These are phyloP conservation scores for Matsumyia berberina DNA, from an alignment of 2,888 invertebrate genomes.

Conservation along the genomic window DNA sequence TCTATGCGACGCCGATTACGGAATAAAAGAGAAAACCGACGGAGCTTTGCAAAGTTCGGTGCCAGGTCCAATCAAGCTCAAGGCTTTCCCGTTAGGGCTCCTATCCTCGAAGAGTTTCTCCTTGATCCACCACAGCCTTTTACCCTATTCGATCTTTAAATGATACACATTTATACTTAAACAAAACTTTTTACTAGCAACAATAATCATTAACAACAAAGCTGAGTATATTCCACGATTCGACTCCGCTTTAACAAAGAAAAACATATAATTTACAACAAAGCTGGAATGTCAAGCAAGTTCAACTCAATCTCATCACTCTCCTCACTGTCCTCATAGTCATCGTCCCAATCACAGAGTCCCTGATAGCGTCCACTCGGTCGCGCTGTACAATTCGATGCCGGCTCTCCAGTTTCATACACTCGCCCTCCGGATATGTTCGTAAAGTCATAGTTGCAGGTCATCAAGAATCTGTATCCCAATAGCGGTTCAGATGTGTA, in stretches of 20 bases:
- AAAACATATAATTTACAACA: conserved; percentile 37
- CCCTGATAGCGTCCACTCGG: conserved; percentile 80
- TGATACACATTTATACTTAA: no score
- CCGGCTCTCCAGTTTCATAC: conserved; percentile 80
- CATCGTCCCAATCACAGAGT: conserved; percentile 81
- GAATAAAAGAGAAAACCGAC: no score
- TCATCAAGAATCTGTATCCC: conserved; percentile 79
- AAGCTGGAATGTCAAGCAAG: conserved; percentile 77
- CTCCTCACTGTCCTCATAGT: conserved; percentile 79
- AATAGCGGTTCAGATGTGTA: conserved; percentile 75
- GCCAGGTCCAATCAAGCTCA: no score
- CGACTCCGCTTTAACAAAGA: not conserved
- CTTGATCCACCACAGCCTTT: no score
- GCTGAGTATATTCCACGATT: not conserved
- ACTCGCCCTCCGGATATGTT: conserved; percentile 81
- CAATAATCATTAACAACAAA: conserved; percentile 2
- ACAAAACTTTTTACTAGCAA: conserved; percentile 4
- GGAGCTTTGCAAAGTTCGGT: no score
- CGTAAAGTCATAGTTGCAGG: conserved; percentile 83
- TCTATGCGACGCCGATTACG: no score
- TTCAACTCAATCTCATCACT: conserved; percentile 78
- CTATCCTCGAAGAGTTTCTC: no score
- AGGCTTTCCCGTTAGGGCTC: no score
- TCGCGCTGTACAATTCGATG: conserved; percentile 79
- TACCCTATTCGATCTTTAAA: no score